Conservation (phyloP, 2,113 vertebrate genomes). For the Atherinomorus stipes region DNA sequence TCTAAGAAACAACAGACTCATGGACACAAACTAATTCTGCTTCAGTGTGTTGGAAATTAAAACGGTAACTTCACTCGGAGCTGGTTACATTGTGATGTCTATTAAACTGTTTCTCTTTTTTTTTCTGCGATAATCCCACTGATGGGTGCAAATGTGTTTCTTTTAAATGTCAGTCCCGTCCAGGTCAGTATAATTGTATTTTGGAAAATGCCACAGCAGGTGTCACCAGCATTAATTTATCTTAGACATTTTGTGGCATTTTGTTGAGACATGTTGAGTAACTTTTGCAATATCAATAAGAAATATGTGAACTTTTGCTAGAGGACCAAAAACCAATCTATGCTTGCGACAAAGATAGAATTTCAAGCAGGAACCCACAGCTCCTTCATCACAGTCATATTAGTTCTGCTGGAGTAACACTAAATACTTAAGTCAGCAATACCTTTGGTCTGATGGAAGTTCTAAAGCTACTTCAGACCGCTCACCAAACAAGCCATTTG, state of each 20-base stretch:
- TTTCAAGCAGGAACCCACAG: slow-evolving; percentile 28
- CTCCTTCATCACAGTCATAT: slow-evolving; percentile 60
- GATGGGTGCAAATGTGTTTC: slow-evolving; percentile 70
- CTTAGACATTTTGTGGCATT: slow-evolving; percentile 75
- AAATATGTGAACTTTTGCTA: slow-evolving; percentile 51
- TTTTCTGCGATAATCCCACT: slow-evolving; percentile 48
- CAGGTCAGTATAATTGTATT: slow-evolving; percentile 78
- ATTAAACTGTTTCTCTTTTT: slow-evolving; percentile 51
- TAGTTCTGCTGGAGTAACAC: slow-evolving; percentile 56
- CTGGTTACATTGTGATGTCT: slow-evolving; percentile 45
- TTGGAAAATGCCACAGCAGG: slow-evolving; percentile 77
- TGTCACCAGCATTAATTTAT: slow-evolving; percentile 76
- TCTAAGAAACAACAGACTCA: slow-evolving; percentile 25
- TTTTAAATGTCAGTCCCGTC: slow-evolving; percentile 75
- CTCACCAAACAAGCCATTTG: slow-evolving; percentile 82
- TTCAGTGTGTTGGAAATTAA: slow-evolving; percentile 18
- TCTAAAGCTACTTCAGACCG: slow-evolving; percentile 68
- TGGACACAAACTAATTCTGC: slow-evolving; percentile 20
- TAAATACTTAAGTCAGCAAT: slow-evolving; percentile 61
- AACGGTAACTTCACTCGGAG: slow-evolving; percentile 39
- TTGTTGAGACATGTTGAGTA: slow-evolving; percentile 62
- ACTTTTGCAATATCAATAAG: slow-evolving; percentile 52
- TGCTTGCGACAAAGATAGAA: slow-evolving; percentile 21
- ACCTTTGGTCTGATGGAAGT: slow-evolving; percentile 65
- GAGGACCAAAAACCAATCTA: slow-evolving; percentile 23